These are phyloP conservation scores for Neoascia interrupta DNA, from an alignment of 2,888 invertebrate genomes.

Conservation along the genomic window DNA sequence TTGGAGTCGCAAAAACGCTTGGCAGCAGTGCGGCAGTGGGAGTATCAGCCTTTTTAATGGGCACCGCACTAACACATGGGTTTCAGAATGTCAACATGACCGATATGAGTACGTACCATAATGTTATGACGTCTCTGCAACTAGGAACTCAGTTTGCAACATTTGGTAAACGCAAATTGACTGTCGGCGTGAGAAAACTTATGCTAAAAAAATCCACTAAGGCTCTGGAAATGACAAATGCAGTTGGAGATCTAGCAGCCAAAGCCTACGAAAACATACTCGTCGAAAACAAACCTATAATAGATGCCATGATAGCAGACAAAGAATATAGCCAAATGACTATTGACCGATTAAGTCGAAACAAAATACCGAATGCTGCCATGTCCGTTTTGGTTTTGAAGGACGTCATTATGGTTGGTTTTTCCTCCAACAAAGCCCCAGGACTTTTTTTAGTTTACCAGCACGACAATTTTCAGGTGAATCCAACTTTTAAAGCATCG, in stretches of 20 bases:
- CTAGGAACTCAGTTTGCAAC: background rate
- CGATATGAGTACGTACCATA: slow-evolving; percentile 27
- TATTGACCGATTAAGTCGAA: background rate
- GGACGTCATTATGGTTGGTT: slow-evolving; percentile 5
- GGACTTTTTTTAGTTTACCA: slow-evolving; percentile 17
- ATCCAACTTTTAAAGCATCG: background rate
- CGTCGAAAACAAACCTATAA: too few species aligned
- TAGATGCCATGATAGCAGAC: background rate
- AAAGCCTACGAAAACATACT: background rate
- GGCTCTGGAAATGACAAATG: background rate
- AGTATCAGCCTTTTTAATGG: background rate
- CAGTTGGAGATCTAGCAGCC: background rate
- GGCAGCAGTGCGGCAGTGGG: background rate
- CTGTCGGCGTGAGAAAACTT: background rate
- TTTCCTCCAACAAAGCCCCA: slow-evolving; percentile 14
- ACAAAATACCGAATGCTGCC: slow-evolving; percentile 20
- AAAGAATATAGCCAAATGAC: background rate
- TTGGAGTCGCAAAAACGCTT: background rate
- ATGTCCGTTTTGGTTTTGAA: slow-evolving; percentile 12
- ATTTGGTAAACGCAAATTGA: background rate
- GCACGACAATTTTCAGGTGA: slow-evolving; percentile 2
- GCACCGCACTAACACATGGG: background rate
- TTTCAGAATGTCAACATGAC: slow-evolving; percentile 23
- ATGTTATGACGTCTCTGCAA: slow-evolving; percentile 25
- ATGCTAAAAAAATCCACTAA: background rate